Conservation (phyloP, 2,888 invertebrate species). For the Ennomos erosarius region DNA sequence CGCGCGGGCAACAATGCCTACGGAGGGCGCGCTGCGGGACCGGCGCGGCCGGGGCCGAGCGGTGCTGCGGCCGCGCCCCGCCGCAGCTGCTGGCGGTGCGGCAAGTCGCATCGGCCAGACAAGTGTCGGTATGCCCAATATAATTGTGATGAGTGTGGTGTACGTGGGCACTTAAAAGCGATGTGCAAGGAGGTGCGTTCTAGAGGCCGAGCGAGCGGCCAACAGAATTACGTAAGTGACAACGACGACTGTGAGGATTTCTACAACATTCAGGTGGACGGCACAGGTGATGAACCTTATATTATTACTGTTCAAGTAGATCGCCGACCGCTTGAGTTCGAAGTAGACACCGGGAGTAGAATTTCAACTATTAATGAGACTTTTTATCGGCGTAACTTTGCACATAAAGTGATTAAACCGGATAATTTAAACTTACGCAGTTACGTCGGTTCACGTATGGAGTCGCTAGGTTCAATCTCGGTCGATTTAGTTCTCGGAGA, state of each 20-base stretch:
- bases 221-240: conserved; percentile 1
- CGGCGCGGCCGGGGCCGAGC: no score
- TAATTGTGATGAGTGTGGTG: background rate
- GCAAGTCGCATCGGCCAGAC: background rate
- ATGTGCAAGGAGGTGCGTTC: conserved; percentile 1
- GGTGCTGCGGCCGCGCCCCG: no score
- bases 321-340: background rate
- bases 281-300: conserved; percentile 1
- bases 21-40: no score
- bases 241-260: background rate
- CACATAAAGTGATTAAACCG: no score
- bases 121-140: no score
- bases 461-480: background rate
- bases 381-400: conserved; percentile 1
- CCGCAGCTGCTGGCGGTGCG: background rate
- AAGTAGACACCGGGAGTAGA: background rate
- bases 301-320: background rate
- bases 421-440: background rate
- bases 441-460: conserved; percentile 1
- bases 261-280: background rate
- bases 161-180: conserved; percentile 1
- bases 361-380: background rate
- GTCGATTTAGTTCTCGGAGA: no score
- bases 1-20: no score
- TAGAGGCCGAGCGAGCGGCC: background rate